These are phyloP conservation scores for Myiotriccus ornatus DNA, from an alignment of 2,797 vertebrate genomes.

Conservation along the genomic window DNA sequence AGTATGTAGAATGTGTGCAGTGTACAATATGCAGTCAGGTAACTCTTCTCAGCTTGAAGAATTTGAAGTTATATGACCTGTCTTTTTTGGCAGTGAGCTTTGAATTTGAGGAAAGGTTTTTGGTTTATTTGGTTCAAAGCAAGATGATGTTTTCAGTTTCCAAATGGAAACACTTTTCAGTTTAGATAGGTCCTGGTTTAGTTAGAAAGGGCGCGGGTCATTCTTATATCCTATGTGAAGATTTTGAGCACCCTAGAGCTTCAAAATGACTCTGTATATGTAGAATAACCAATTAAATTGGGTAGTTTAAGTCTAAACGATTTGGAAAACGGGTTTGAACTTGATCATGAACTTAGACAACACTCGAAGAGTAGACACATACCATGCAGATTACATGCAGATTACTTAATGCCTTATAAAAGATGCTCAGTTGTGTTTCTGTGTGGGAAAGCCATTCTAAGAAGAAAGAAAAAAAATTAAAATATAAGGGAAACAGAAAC, in stretches of 20 bases:
- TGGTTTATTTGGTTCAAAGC: background rate
- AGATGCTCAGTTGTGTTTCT: background rate
- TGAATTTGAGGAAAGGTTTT: background rate
- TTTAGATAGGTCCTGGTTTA: background rate
- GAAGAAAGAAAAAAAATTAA: background rate
- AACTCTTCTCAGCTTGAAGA: background rate
- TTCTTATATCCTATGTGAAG: background rate
- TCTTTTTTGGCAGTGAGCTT: background rate
- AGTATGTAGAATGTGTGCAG: background rate
- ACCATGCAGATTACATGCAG: background rate
- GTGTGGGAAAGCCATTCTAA: background rate
- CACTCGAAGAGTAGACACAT: background rate
- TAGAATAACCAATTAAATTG: background rate
- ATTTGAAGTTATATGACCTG: background rate
- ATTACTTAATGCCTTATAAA: background rate
- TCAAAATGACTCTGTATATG: background rate
- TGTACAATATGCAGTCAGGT: background rate
- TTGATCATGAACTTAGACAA: background rate
- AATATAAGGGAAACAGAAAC: background rate
- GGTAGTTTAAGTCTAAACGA: background rate
- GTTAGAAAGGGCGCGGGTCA: background rate
- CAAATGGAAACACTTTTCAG: background rate
- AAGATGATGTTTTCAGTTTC: background rate
- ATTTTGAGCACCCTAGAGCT: background rate
- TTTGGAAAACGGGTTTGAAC: background rate